These are phyloP conservation scores for Aphidius ervi DNA, from an alignment of 1,140 invertebrate species.

Conservation along the genomic window DNA sequence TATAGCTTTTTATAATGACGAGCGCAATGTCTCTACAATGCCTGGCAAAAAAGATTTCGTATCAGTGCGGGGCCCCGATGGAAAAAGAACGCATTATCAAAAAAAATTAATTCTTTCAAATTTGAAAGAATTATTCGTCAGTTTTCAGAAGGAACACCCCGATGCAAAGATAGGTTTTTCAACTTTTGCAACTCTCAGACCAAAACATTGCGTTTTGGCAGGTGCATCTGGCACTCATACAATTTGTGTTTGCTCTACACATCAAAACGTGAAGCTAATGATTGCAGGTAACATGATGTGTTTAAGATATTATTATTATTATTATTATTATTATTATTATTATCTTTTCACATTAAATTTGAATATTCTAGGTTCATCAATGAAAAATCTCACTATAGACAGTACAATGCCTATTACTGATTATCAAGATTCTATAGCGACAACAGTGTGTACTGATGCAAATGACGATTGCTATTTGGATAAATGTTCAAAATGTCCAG, in stretches of 20 bases:
- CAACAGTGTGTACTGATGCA: slow-evolving; percentile 13
- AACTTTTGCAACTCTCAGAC: slow-evolving; percentile 25
- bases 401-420: background rate
- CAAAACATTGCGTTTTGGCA: slow-evolving; percentile 23
- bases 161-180: slow-evolving; percentile 29
- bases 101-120: slow-evolving; percentile 19
- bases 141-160: slow-evolving; percentile 16
- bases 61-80: slow-evolving; percentile 17
- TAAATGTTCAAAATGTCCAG: slow-evolving; percentile 16
- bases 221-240: slow-evolving; percentile 22
- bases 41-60: slow-evolving; percentile 27
- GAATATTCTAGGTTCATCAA: too few species aligned
- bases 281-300: slow-evolving; percentile 17
- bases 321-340: too few species aligned
- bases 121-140: slow-evolving; percentile 17
- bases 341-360: too few species aligned
- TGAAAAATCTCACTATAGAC: too few species aligned
- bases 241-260: slow-evolving; percentile 23
- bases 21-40: slow-evolving; percentile 10
- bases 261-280: slow-evolving; percentile 26
- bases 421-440: slow-evolving; percentile 12
- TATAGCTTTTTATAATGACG: slow-evolving; percentile 20
- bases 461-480: slow-evolving; percentile 8
- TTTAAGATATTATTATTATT: too few species aligned
- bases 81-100: slow-evolving; percentile 17